phyloP scores from a whole-genome alignment of 2,888 invertebrate genomes.

The Synanthedon tipuliformis region DNA sequence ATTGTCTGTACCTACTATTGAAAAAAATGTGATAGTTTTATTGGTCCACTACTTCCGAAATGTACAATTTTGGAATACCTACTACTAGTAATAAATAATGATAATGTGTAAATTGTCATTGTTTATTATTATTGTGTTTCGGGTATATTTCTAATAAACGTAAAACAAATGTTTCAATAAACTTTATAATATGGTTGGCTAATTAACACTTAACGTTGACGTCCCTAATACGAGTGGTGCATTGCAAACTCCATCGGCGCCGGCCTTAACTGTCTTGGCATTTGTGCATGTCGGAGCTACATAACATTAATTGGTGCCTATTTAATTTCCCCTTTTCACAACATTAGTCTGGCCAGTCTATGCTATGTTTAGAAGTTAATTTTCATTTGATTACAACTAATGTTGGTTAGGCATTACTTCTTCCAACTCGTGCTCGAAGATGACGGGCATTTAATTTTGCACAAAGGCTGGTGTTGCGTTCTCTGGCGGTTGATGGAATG shows the following conservation, averaged over 20 bases:
- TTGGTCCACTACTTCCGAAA: too few relatives aligned
- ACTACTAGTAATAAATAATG: too few relatives aligned
- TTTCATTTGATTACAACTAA: too few relatives aligned
- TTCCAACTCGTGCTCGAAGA: too few relatives aligned
- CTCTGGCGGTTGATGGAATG: conserved; percentile 38
- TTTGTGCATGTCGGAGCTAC: conserved; percentile 30
- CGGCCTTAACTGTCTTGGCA: conserved; percentile 59
- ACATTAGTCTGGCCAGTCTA: conserved; percentile 4
- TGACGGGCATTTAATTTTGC: too few relatives aligned
- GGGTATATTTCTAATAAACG: conserved; percentile 1
- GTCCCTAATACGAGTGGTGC: conserved; percentile 61
- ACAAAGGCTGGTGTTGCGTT: conserved; percentile 5
- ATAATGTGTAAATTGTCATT: too few relatives aligned
- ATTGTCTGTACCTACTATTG: too few relatives aligned
- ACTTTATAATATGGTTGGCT: conserved; percentile 28
- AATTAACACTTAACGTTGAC: conserved; percentile 63
- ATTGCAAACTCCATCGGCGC: conserved; percentile 60
- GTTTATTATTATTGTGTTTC: too few relatives aligned
- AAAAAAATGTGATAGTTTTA: too few relatives aligned
- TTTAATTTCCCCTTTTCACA: not conserved
- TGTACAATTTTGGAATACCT: too few relatives aligned
- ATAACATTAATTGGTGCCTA: not conserved
- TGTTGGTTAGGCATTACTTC: too few relatives aligned
- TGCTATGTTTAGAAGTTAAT: not conserved
- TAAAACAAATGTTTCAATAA: conserved; percentile 43